Evolutionary conservation across 2,797 vertebrate genomes (phyloP).

Genomic region (Pitangus sulphuratus): DNA sequence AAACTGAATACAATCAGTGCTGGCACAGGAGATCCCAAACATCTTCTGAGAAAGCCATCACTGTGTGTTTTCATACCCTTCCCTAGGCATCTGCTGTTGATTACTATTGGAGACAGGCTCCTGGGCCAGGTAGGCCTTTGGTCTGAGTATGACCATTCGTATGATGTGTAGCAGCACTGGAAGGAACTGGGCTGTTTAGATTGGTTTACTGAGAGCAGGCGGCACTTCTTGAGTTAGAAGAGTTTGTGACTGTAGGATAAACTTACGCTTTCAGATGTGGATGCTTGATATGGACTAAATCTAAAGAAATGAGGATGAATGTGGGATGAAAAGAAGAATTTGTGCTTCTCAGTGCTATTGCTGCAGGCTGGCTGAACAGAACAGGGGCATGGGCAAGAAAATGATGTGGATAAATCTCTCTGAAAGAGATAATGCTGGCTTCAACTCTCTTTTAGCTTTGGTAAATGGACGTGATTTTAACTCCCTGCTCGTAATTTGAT

Average conservation of each 20-base stretch:
- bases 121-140: neutral
- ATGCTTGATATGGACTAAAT: neutral
- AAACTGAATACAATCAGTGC: neutral
- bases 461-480: neutral
- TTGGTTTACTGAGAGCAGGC: neutral
- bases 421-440: neutral
- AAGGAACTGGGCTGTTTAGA: neutral
- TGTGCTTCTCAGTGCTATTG: neutral
- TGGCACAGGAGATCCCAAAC: neutral
- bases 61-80: neutral
- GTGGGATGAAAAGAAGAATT: neutral
- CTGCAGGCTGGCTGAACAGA: neutral
- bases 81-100: neutral
- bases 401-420: neutral
- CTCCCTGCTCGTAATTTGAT: neutral
- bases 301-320: neutral
- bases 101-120: neutral
- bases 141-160: neutral
- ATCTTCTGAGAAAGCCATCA: neutral
- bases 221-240: neutral
- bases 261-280: neutral
- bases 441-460: neutral
- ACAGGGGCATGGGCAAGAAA: neutral
- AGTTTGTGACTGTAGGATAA: neutral
- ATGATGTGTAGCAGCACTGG: rapidly evolving